Base-by-base conservation (phyloP, 2,888 invertebrate genomes). In the Dryobota labecula region DNA sequence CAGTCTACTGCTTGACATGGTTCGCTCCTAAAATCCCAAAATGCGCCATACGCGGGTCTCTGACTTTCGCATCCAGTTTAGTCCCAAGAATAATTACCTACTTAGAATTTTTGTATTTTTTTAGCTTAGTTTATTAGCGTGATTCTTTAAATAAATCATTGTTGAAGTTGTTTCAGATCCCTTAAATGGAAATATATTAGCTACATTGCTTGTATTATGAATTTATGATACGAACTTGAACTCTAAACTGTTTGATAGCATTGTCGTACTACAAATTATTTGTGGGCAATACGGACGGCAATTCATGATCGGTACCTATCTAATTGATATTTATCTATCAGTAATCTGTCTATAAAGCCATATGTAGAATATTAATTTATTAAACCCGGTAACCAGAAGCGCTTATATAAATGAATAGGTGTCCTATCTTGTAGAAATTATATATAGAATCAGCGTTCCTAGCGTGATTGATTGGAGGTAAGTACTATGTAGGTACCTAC, bases 391-490 rank as follows among this genome's bases (percentile, higher is more conserved):
- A 36, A 49, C 24, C 15, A 20, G n/a, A n/a, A n/a, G 1, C n/a
- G 13, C 3, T 33, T 27, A 47, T 30, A 61, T 51, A n/a, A 8
- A 41, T n/a, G n/a, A 5, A 45, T 9, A 61, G 4, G 13, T 13
- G 20, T 18, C 20, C 0, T 49, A 58, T n/a, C 63, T 27, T 18
- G 63, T 27, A 5, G 36, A 60, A 36, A 56, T 73, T 36, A 56
- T 80, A 62, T 57, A 81, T 54, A 54, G 33, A 76, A 67, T 56
- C n/a, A 24, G 13, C 18, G 69, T 53, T 65, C 49, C 53, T 36
- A 36, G 4, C 11, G 49, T 68, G 83, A 82, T 72, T 72, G 57
- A 82, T 82, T 30, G 58, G 11, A 56, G 38, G 33, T 18, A 53
- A 33, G 41, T 8, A 51, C 30, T 13, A 30, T 15, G 33, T 33